Evolutionary conservation across 2,888 invertebrate species (phyloP), one percentile per base, ranked within the genome.

Genomic region (Enchytraeus crypticus): DNA sequence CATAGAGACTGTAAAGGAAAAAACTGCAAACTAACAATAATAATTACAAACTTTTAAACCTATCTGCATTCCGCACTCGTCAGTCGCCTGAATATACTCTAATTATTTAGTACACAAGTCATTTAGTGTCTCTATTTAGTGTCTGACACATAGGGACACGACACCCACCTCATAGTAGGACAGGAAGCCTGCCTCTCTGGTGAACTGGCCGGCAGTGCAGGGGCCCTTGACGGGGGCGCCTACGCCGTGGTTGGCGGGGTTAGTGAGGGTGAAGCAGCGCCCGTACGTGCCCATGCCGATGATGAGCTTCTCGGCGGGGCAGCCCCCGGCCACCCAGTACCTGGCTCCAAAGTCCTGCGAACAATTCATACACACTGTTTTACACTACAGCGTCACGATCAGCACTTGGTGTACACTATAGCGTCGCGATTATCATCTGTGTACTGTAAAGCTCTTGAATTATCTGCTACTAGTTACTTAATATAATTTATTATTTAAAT

Each of bases 101-200:
- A n/a, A n/a, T n/a, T n/a, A n/a, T n/a, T n/a, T n/a, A n/a, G n/a
- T n/a, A n/a, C n/a, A n/a, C n/a, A n/a, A n/a, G n/a, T n/a, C n/a
- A n/a, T n/a, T n/a, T n/a, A n/a, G n/a, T n/a, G n/a, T n/a, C n/a
- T n/a, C n/a, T n/a, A n/a, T n/a, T n/a, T n/a, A n/a, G n/a, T n/a
- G n/a, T n/a, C n/a, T n/a, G n/a, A n/a, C n/a, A 23, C 4, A 5
- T 3, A 11, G 11, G 11, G 14, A 5, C 21, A 51, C 3, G 2
- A 4, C 51, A 26, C n/a, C n/a, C n/a, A n/a, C 74, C 71, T 76
- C 76, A 53, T 74, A 74, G 61, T 73, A 75, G 4, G 74, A 63
- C 29, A 73, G 51, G 58, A 73, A 71, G 14, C 75, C 76, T 1
- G 56, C 57, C 49, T 70, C 71, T 26, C 71, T 56, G 3, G 75